Conservation (phyloP, 2,888 invertebrate species). For the Salpingus planirostris region DNA sequence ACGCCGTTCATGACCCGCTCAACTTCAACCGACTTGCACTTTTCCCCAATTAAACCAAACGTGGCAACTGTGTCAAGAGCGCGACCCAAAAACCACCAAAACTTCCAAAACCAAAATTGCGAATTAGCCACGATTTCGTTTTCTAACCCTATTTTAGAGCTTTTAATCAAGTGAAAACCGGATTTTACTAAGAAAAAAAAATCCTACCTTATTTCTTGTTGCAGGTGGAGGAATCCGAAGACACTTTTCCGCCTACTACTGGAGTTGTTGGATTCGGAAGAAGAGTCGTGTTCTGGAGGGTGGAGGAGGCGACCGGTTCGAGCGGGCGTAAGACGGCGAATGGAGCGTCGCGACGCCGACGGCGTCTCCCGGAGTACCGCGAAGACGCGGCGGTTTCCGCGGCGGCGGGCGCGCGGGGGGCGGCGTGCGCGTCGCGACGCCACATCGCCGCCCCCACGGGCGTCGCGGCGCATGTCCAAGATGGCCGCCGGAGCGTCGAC, state of each 20-base stretch:
- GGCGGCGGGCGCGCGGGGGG: no score
- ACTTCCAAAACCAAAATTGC: no score
- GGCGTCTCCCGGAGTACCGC: no score
- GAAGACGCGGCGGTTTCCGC: no score
- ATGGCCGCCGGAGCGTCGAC: conserved; percentile 34
- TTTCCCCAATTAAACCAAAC: conserved; percentile 26
- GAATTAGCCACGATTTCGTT: no score
- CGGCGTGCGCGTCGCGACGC: conserved; percentile 29
- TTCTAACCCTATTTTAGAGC: no score
- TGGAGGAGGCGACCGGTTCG: conserved; percentile 11
- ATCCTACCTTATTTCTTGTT: conserved; percentile 12
- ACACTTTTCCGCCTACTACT: conserved; percentile 4
- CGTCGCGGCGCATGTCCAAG: conserved; percentile 35
- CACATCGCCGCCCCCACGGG: no score
- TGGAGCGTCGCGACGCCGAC: no score
- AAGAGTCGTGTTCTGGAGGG: no score
- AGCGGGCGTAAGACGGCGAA: conserved; percentile 33
- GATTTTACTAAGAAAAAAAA: conserved; percentile 4
- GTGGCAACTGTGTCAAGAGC: conserved; percentile 20
- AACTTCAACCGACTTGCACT: conserved; percentile 30
- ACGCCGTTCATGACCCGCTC: conserved; percentile 28
- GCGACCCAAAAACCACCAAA: no score
- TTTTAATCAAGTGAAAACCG: no score
- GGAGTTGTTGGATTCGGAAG: not conserved
- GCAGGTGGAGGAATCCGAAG: not conserved